Evolutionary conservation across 2,888 invertebrate species (phyloP), one percentile per base, ranked within the genome.

Genomic region (Odontocerum albicorne): DNA sequence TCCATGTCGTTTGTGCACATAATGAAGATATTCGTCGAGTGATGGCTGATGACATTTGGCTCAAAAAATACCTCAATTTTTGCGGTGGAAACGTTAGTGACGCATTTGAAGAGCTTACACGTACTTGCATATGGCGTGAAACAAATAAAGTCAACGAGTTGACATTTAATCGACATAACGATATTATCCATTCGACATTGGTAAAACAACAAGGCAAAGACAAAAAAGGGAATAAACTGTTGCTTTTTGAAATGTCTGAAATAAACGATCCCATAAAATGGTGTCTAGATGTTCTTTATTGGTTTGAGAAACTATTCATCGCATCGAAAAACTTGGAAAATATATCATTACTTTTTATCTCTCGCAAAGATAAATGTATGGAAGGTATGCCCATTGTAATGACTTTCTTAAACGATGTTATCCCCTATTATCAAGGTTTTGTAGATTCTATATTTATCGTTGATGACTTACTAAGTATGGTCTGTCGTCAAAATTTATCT

Each of bases 151-250:
- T n/a, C n/a, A n/a, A n/a, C n/a, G n/a, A n/a, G n/a, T n/a, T n/a
- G n/a, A n/a, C n/a, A n/a, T n/a, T n/a, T n/a, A n/a, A n/a, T n/a
- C n/a, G n/a, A n/a, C n/a, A n/a, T n/a, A n/a, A n/a, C n/a, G n/a
- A n/a, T n/a, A n/a, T n/a, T n/a, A n/a, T n/a, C n/a, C n/a, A n/a
- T n/a, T n/a, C n/a, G n/a, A n/a, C n/a, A n/a, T n/a, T n/a, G n/a
- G n/a, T n/a, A n/a, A n/a, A n/a, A n/a, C n/a, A n/a, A 3, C 38
- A 38, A 6, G 38, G 38, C 2, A 38, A 38, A 12, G 38, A 38
- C 10, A 38, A 38, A 12, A 16, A 3, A 16, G 38, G 38, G 8
- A 38, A 3, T n/a, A 4, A 15, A 4, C 10, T 38, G 10, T 17
- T 38, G 4, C 8, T 12, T 4, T 15, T 38, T 4, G 17, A 38